Evolutionary conservation across 2,113 vertebrate genomes (phyloP).

Genomic region (Perca flavescens): DNA sequence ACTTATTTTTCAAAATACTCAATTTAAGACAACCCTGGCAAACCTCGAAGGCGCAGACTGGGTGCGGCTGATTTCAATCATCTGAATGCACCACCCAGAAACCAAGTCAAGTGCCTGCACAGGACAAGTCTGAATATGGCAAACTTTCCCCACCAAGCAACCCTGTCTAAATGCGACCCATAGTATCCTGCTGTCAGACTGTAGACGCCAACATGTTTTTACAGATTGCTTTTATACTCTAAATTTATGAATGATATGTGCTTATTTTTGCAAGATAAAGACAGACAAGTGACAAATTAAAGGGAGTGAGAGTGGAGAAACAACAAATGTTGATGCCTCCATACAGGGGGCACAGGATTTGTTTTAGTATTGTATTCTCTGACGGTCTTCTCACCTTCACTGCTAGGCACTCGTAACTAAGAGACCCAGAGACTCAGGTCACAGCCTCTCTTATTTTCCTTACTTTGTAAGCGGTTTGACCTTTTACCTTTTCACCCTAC

Average conservation of each 20-base stretch:
- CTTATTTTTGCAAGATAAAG: neutral
- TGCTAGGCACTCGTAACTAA: neutral
- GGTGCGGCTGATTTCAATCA: neutral
- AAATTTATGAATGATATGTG: neutral
- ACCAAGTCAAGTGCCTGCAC: neutral
- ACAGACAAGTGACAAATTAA: neutral
- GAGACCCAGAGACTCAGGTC: neutral
- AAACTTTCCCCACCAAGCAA: neutral
- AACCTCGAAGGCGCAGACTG: neutral
- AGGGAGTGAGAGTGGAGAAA: neutral
- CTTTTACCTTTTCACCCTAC: slow-evolving; percentile 17
- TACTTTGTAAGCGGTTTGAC: slow-evolving; percentile 3
- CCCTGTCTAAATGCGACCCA: neutral
- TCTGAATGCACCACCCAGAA: neutral
- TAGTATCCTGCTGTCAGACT: neutral
- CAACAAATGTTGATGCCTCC: neutral
- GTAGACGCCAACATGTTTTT: neutral
- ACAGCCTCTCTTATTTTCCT: neutral
- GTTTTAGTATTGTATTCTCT: neutral
- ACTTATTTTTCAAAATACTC: neutral
- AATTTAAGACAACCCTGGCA: neutral
- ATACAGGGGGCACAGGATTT: neutral
- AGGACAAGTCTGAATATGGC: neutral
- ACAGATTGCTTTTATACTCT: neutral
- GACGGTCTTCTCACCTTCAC: neutral